phyloP scores from a whole-genome alignment of 1,140 invertebrate genomes.

The Bradysia coprophila region DNA sequence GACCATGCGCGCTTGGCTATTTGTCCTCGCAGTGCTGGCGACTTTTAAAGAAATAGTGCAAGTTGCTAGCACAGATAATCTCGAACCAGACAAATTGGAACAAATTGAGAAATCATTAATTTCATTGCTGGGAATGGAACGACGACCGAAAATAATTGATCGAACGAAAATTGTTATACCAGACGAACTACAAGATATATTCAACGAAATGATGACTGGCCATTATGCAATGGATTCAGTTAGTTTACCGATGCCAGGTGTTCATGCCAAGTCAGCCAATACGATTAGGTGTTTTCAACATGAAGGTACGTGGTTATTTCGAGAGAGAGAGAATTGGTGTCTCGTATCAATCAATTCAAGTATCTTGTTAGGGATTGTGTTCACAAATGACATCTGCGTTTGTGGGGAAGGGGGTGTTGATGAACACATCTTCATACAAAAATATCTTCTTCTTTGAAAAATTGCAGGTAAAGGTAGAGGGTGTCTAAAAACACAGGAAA shows the following conservation, averaged over 20 bases:
- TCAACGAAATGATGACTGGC: constrained; percentile 39
- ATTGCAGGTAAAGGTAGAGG: too few relatives aligned
- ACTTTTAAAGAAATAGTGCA: constrained; percentile 23
- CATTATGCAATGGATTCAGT: constrained; percentile 30
- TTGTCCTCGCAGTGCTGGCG: constrained; percentile 27
- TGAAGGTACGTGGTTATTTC: constrained; percentile 35
- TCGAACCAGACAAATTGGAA: neutral
- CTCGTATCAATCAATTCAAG: too few relatives aligned
- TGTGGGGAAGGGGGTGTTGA: too few relatives aligned
- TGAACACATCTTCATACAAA: too few relatives aligned
- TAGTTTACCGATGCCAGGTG: constrained; percentile 44
- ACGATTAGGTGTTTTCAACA: constrained; percentile 73
- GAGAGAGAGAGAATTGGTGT: too few relatives aligned
- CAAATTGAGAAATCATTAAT: constrained; percentile 48
- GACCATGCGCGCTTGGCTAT: constrained; percentile 29
- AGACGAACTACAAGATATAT: constrained; percentile 58
- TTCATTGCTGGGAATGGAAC: constrained; percentile 52
- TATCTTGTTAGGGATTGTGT: too few relatives aligned
- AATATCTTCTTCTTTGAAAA: too few relatives aligned
- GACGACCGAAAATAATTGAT: constrained; percentile 30
- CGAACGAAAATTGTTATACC: constrained; percentile 41
- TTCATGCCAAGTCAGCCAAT: constrained; percentile 51
- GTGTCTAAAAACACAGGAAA: too few relatives aligned
- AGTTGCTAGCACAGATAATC: constrained; percentile 23
- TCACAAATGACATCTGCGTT: too few relatives aligned